Percentiles rank a stretch among this genome's conserved stretches.
phyloP scores from a whole-genome alignment of 2,797 vertebrate genomes.

The Scolopax bukidnonensis region DNA sequence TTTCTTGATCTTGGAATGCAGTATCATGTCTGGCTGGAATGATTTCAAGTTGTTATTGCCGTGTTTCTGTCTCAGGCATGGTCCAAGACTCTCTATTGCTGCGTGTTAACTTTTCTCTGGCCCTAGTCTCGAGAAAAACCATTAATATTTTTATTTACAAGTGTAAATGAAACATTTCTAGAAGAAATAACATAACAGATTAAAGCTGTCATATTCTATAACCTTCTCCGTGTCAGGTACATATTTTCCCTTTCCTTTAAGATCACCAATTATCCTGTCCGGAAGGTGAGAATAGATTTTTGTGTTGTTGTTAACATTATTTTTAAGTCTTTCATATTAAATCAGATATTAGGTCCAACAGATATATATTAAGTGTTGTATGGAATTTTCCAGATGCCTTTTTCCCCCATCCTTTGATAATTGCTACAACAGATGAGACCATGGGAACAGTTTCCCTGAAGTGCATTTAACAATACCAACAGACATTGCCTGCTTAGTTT shows the following conservation, averaged over 20 bases:
- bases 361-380: background rate
- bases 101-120: background rate
- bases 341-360: background rate
- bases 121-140: background rate
- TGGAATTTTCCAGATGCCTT: background rate
- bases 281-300: conserved; percentile 41
- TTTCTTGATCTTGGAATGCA: background rate
- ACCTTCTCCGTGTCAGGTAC: background rate
- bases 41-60: background rate
- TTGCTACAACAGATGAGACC: background rate
- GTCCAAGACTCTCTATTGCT: background rate
- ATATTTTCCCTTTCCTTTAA: conserved; percentile 38
- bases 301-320: background rate
- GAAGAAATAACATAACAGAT: conserved; percentile 13
- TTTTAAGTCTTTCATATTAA: background rate
- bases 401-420: background rate
- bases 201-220: conserved; percentile 24
- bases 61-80: background rate
- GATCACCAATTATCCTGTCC: conserved; percentile 16
- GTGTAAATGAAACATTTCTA: conserved; percentile 31
- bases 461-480: background rate
- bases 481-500: conserved; percentile 38
- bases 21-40: background rate
- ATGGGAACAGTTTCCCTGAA: conserved; percentile 6
- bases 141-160: conserved; percentile 44